Conservation (phyloP, 1,140 invertebrate species). For the Cheumatopsyche charites region DNA sequence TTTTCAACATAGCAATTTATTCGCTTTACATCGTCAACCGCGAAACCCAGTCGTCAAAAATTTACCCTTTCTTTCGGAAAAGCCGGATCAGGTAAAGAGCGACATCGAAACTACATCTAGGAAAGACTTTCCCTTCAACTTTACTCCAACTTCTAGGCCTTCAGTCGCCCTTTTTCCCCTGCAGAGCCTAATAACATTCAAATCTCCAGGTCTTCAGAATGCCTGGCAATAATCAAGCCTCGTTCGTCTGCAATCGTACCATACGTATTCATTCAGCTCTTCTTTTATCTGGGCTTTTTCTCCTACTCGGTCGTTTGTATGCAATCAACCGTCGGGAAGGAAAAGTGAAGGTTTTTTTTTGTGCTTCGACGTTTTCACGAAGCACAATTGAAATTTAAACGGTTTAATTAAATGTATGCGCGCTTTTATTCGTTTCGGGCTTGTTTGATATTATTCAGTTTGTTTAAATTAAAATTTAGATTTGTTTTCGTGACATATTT, state of each 20-base stretch:
- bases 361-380: too few relatives aligned
- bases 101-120: slow-evolving; percentile 27
- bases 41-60: slow-evolving; percentile 3
- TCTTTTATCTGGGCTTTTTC: slow-evolving; percentile 26
- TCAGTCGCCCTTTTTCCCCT: background rate
- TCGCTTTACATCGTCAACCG: slow-evolving; percentile 17
- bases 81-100: slow-evolving; percentile 31
- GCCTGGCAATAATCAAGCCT: slow-evolving; percentile 43
- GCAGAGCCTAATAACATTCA: slow-evolving; percentile 41
- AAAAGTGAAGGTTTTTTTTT: too few relatives aligned
- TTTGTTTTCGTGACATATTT: too few relatives aligned
- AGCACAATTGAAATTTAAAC: too few relatives aligned
- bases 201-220: slow-evolving; percentile 39
- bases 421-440: too few relatives aligned
- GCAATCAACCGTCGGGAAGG: too few relatives aligned
- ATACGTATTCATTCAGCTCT: slow-evolving; percentile 7
- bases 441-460: too few relatives aligned
- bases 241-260: slow-evolving; percentile 4
- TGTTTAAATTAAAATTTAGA: too few relatives aligned
- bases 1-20: slow-evolving; percentile 7
- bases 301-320: slow-evolving; percentile 17
- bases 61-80: slow-evolving; percentile 24
- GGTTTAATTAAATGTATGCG: too few relatives aligned
- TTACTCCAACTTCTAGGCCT: background rate
- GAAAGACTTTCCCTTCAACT: too few relatives aligned